Conservation (phyloP, 2,888 invertebrate species). For the Idaea dimidiata region DNA sequence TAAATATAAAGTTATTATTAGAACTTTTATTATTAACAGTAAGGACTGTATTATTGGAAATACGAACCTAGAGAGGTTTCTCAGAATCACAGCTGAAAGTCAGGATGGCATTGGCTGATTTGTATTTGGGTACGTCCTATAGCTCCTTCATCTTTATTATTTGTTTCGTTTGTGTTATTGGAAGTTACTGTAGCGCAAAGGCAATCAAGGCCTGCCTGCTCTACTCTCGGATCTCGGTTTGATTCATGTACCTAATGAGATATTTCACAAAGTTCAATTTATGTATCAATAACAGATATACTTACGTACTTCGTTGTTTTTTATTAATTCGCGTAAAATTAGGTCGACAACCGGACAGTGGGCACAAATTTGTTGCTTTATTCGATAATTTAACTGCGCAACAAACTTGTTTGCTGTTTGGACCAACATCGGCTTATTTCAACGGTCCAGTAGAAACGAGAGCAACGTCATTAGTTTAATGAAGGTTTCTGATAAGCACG, state of each 20-base stretch:
- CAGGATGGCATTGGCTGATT: constrained; percentile 72
- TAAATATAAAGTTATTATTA: constrained; percentile 59
- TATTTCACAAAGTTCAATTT: constrained; percentile 8
- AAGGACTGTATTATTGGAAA: constrained; percentile 55
- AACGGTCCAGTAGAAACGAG: constrained; percentile 13
- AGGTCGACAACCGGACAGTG: constrained; percentile 14
- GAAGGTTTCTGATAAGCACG: constrained; percentile 6
- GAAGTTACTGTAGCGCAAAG: constrained; percentile 48
- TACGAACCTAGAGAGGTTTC: constrained; percentile 38
- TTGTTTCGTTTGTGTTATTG: constrained; percentile 47
- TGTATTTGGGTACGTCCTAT: constrained; percentile 71
- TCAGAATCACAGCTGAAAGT: constrained; percentile 46
- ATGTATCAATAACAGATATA: constrained; percentile 15
- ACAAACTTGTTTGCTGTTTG: constrained; percentile 51
- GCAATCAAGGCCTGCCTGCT: constrained; percentile 60
- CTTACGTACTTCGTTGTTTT: constrained; percentile 7
- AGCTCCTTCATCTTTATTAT: constrained; percentile 35
- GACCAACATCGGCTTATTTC: constrained; percentile 34
- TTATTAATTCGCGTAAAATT: constrained; percentile 11
- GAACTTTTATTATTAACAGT: constrained; percentile 37
- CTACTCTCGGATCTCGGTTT: constrained; percentile 40
- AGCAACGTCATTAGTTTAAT: constrained; percentile 17
- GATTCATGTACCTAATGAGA: constrained; percentile 20
- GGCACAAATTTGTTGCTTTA: constrained; percentile 32
- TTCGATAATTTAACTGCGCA: constrained; percentile 49